Evolutionary conservation across 2,888 invertebrate species (phyloP), one percentile per base, ranked within the genome.

Genomic region (Drosophila peninsularis): DNA sequence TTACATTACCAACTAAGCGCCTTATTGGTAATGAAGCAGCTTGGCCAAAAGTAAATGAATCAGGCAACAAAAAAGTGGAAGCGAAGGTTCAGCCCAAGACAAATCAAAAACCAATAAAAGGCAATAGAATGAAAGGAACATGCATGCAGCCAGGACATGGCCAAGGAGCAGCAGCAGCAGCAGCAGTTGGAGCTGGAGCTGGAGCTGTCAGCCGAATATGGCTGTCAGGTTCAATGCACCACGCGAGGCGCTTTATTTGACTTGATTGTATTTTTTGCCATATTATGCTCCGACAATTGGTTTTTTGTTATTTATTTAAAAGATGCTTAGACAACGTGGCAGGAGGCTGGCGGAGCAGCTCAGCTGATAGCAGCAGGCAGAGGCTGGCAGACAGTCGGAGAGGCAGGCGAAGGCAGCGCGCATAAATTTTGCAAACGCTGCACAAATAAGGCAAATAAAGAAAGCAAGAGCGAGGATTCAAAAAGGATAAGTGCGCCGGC

Each of bases 101-200:
- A 77, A 82, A 88, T 87, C 90, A 81, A 80, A 86, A 84, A 75
- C 75, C 90, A 90, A 88, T 90, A 88, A 90, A 90, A 83, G 63
- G 68, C 72, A 78, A 81, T 82, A 75, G 80, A 78, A 79, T 75
- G 57, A 68, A 72, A 49, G 50, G 36, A 53, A 10, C 27, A 74
- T 52, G 57, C 58, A 75, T 72, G 75, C 45, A 30, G 39, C 55
- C 52, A 64, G 53, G 19, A 64, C 45, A 39, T 27, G 24, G 52
- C 3, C 24, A 52, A 30, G 37, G 36, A 13, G 19, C 9, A 14
- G 45, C 19, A 37, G 30, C 3, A 24, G 24, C 5, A 24, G 10
- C 36, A 36, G 39, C 4, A 14, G 14, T 30, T 37, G 34, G 17
- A 21, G 37, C 32, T n/a, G n/a, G 7, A 19, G 17, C 37, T 34